phyloP scores from a whole-genome alignment of 2,113 vertebrate species.

The Dissostichus mawsoni region DNA sequence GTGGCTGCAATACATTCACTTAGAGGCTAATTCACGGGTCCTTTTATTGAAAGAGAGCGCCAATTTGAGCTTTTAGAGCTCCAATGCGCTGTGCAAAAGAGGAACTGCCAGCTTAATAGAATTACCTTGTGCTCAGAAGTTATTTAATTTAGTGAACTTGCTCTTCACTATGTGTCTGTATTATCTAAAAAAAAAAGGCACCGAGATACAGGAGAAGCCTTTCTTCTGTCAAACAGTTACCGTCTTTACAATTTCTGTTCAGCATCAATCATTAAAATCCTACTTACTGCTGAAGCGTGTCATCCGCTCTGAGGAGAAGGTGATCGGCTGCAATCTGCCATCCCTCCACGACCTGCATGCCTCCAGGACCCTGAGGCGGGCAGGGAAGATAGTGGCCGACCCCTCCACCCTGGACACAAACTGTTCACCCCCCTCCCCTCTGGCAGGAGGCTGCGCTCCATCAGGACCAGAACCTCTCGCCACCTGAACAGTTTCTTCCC shows the following conservation, averaged over 20 bases:
- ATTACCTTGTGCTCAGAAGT: conserved; percentile 1
- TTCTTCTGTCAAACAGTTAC: neutral
- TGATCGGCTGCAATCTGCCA: no score
- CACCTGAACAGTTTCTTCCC: no score
- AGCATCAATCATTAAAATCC: neutral
- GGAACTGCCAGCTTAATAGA: neutral
- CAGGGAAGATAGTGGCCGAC: no score
- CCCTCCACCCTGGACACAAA: no score
- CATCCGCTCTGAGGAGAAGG: no score
- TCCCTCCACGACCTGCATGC: no score
- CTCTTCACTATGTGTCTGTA: neutral
- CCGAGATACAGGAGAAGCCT: neutral
- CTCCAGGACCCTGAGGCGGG: no score
- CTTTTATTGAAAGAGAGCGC: conserved; percentile 33
- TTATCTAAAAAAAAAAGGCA: neutral
- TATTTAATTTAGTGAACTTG: neutral
- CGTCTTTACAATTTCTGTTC: neutral
- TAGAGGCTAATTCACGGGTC: conserved; percentile 26
- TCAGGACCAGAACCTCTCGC: no score
- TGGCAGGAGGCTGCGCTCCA: no score
- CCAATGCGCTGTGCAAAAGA: neutral
- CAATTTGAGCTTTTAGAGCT: conserved; percentile 26
- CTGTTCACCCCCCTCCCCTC: no score
- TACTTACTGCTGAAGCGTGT: no score
- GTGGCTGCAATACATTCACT: conserved; percentile 60